phyloP scores from a whole-genome alignment of 1,140 invertebrate genomes.

The Lysiphlebus fabarum region DNA sequence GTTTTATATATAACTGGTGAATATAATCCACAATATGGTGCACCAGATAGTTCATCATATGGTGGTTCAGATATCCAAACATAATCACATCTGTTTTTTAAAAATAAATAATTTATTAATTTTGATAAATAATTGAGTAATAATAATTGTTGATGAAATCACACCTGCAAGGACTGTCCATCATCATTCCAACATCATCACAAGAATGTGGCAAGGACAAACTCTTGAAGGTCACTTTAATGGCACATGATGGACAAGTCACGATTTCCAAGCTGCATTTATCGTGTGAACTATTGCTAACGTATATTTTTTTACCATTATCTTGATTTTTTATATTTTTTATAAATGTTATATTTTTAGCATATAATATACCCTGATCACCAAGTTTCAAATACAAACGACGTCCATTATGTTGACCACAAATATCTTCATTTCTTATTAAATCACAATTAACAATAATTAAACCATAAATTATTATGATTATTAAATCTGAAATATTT shows the following conservation, averaged over 20 bases:
- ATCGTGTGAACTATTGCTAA: conserved; percentile 50
- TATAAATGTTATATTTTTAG: conserved; percentile 55
- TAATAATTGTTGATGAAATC: conserved; percentile 14
- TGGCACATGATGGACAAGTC: conserved; percentile 69
- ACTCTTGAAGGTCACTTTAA: conserved; percentile 61
- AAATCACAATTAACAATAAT: conserved; percentile 27
- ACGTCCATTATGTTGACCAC: conserved; percentile 60
- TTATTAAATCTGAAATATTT: too few relatives aligned
- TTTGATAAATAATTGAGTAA: conserved; percentile 6
- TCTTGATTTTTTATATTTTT: conserved; percentile 38
- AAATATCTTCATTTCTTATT: conserved; percentile 59
- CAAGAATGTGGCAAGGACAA: conserved; percentile 51
- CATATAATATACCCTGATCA: conserved; percentile 59
- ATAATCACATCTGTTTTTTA: conserved; percentile 61
- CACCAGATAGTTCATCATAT: conserved; percentile 62
- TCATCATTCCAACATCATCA: conserved; percentile 43
- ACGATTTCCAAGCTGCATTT: conserved; percentile 68
- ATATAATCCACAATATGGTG: conserved; percentile 62
- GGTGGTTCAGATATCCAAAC: conserved; percentile 68
- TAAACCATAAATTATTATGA: neutral
- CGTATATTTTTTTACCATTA: conserved; percentile 28
- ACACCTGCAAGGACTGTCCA: conserved; percentile 50
- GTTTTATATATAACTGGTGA: conserved; percentile 60
- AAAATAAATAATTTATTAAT: conserved; percentile 12
- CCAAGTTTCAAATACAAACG: conserved; percentile 63